Percentiles rank a stretch among this genome's conserved stretches.
Evolutionary conservation across 2,113 vertebrate genomes (phyloP).

Genomic region (Hydrochoerus hydrochaeris): DNA sequence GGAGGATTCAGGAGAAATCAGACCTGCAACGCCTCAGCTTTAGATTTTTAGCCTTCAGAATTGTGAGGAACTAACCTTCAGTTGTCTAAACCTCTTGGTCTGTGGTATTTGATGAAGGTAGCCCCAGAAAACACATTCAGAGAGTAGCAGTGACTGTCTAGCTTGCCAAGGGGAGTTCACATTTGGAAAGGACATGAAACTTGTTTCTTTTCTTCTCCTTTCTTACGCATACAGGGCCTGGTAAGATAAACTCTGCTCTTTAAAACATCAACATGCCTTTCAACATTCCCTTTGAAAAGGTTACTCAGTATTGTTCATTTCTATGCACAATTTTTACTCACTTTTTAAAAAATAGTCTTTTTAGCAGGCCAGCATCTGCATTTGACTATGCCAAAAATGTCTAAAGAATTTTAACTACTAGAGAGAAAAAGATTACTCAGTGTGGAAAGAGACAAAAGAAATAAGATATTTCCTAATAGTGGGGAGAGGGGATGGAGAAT

Average conservation of each 20-base stretch:
- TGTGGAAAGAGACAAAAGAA: background rate
- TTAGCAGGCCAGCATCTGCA: background rate
- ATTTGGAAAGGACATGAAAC: constrained; percentile 19
- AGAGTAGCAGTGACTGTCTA: background rate
- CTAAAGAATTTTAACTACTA: background rate
- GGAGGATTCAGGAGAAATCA: background rate
- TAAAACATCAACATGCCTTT: constrained; percentile 49
- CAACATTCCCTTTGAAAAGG: constrained; percentile 29
- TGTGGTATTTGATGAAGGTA: background rate
- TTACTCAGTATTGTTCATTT: constrained; percentile 40
- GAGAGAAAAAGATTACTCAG: background rate
- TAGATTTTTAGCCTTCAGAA: background rate
- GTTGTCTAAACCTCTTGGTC: background rate
- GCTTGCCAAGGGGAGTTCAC: background rate
- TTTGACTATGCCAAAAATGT: background rate
- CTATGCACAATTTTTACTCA: background rate
- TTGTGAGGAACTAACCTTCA: background rate
- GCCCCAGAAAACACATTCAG: background rate
- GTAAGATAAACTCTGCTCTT: constrained; percentile 51
- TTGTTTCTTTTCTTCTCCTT: background rate
- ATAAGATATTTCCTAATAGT: background rate
- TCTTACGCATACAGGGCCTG: background rate
- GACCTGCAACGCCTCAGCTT: background rate
- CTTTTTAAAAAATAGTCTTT: constrained; percentile 33
- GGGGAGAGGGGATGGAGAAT: background rate